Evolutionary conservation across 1,140 invertebrate genomes (phyloP), one percentile per base, ranked within the genome.

Genomic region (Drosophila aff.): DNA sequence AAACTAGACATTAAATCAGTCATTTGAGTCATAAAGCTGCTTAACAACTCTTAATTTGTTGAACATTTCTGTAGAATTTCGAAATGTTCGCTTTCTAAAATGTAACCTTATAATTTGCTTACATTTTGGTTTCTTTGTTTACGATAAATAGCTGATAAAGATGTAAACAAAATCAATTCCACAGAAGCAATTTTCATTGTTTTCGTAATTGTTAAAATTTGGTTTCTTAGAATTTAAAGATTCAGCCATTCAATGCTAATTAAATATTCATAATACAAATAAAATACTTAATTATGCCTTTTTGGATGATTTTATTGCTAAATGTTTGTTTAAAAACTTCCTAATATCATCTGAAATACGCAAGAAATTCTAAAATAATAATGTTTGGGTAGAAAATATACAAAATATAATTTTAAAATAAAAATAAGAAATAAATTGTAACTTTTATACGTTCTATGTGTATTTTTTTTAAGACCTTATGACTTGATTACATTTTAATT

Each of bases 41-140:
- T 21, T 36, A 38, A 53, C 7, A 36, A 38, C 52, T 16, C 8
- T 55, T 16, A 38, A 55, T 55, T 38, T 38, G 33, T 55, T 55
- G 18, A 55, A 38, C 4, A 26, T 41, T 57, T 58, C 36, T 41
- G 21, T 41, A 13, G 36, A 58, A 58, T 41, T 58, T 58, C 16
- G 15, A 41, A 58, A 58, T 40, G 10, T 16, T 13, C 13, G 15
- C 15, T n/a, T 26, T 41, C 13, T 55, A 4, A 2, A 40, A 38
- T 58, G 55, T 41, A 58, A 58, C 36, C 23, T n/a, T n/a, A 26
- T 41, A 40, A n/a, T 38, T 58, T 58, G 55, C 36, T 58, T 58
- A 58, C 55, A 41, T 26, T 58, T 58, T 55, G 4, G 15, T 23
- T 55, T 38, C 18, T 55, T 38, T 55, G 52, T 55, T 55, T 55